Conservation (phyloP, 2,797 vertebrate species). For the Pseudomugil tenellus region DNA sequence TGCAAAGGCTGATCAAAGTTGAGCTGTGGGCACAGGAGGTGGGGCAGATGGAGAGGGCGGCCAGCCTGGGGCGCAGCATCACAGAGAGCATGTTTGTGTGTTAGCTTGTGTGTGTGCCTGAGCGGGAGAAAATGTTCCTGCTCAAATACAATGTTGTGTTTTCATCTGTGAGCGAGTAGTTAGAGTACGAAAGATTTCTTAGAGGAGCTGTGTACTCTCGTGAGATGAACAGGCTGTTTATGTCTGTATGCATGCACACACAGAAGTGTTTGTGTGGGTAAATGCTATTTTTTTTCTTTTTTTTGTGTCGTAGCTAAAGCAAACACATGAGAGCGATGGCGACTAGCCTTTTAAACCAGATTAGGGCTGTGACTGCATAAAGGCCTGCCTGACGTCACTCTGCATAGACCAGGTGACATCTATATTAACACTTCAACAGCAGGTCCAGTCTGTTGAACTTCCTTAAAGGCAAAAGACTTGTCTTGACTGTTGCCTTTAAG, state of each 20-base stretch:
- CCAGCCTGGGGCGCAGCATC: conserved; percentile 77
- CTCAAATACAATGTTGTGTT: conserved; percentile 63
- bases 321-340: conserved; percentile 68
- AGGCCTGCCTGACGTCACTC: conserved; percentile 69
- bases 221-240: conserved; percentile 26
- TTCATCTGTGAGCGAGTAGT: conserved; percentile 63
- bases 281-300: too few relatives aligned
- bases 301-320: conserved; percentile 47
- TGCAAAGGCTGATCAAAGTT: conserved; percentile 80
- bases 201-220: conserved; percentile 42
- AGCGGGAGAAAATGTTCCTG: conserved; percentile 54
- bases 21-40: conserved; percentile 79
- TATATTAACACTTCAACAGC: conserved; percentile 64
- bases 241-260: conserved; percentile 11
- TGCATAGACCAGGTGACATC: conserved; percentile 68
- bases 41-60: conserved; percentile 79
- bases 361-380: conserved; percentile 70
- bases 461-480: conserved; percentile 31
- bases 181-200: conserved; percentile 44
- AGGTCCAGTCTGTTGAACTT: conserved; percentile 45
- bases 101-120: conserved; percentile 31
- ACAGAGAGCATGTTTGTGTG: conserved; percentile 63
- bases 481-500: conserved; percentile 30
- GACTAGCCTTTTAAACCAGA: conserved; percentile 77
- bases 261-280: conserved; percentile 15